Evolutionary conservation across 2,888 invertebrate genomes (phyloP).

Genomic region (Tenthredo amoena): DNA sequence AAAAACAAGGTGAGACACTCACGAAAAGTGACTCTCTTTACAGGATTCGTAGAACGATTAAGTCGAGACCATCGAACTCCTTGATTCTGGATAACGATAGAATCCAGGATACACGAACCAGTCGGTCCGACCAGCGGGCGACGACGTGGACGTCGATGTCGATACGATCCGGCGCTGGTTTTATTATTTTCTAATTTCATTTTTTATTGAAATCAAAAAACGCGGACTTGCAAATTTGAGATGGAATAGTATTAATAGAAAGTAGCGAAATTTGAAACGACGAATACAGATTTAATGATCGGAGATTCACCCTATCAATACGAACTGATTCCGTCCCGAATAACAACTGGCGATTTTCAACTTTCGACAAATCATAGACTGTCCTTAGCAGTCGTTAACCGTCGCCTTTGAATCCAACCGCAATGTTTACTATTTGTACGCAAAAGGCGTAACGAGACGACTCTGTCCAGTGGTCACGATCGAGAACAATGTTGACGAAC

Average conservation of each 20-base stretch:
- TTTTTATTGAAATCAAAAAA: conserved; percentile 28
- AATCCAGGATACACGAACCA: conserved; percentile 72
- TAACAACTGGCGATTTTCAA: conserved; percentile 43
- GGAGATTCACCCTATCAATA: conserved; percentile 16
- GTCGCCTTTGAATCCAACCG: conserved; percentile 33
- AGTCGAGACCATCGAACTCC: conserved; percentile 70
- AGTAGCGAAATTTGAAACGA: neutral
- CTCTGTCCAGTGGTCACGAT: neutral
- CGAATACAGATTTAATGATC: conserved; percentile 20
- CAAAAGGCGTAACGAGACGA: conserved; percentile 5
- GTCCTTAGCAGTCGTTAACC: neutral
- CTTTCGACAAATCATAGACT: conserved; percentile 6
- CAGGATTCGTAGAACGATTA: conserved; percentile 62
- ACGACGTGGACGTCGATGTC: conserved; percentile 70
- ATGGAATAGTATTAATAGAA: neutral
- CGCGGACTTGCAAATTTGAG: neutral
- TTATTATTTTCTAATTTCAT: conserved; percentile 65
- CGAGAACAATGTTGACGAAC: conserved; percentile 12
- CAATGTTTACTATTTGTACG: conserved; percentile 42
- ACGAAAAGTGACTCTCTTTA: conserved; percentile 70
- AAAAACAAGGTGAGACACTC: conserved; percentile 62
- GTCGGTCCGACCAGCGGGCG: conserved; percentile 74
- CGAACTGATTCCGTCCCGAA: conserved; percentile 42
- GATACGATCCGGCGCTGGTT: conserved; percentile 62
- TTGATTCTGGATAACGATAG: conserved; percentile 68